phyloP scores from a whole-genome alignment of 1,140 invertebrate species.

The Fopius arisanus region DNA sequence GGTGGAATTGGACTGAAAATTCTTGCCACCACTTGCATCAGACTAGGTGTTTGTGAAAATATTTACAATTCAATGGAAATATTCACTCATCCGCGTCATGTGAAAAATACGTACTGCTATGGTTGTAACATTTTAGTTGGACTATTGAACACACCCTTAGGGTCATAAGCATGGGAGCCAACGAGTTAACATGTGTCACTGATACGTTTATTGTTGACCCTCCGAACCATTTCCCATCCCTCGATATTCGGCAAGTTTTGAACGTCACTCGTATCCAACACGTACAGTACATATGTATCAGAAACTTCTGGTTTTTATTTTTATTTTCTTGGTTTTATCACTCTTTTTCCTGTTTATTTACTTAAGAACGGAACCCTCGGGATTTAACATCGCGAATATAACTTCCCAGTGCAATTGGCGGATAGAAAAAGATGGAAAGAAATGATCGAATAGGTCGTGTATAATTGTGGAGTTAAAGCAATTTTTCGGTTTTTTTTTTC shows the following conservation, averaged over 20 bases:
- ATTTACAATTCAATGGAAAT: neutral
- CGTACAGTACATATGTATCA: neutral
- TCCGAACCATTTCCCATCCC: neutral
- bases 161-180: neutral
- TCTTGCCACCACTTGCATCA: neutral
- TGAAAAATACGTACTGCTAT: neutral
- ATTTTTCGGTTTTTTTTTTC: too few relatives aligned
- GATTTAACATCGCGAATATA: neutral
- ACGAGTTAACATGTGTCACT: slow-evolving; percentile 6
- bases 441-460: too few relatives aligned
- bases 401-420: neutral
- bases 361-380: neutral
- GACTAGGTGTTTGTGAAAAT: neutral
- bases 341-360: neutral
- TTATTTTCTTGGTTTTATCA: neutral
- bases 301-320: neutral
- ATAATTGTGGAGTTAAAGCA: too few relatives aligned
- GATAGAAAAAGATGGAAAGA: too few relatives aligned
- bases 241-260: neutral
- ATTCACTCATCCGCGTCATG: neutral
- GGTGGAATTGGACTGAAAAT: neutral
- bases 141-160: neutral
- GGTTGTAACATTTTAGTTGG: neutral
- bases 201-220: neutral
- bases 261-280: neutral